phyloP scores from a whole-genome alignment of 2,797 vertebrate genomes.

The Pogonophryne albipinna region DNA sequence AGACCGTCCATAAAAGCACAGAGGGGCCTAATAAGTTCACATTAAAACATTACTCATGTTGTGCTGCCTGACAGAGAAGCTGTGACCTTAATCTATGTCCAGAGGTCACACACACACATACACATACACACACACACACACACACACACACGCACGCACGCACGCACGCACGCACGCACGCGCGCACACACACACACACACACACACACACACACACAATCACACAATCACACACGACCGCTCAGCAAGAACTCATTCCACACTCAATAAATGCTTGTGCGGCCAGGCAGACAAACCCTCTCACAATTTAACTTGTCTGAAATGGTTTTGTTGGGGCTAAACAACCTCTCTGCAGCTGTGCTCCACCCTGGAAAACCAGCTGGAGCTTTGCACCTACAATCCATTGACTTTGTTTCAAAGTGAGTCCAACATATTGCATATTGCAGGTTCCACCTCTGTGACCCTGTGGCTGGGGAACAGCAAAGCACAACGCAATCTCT shows the following conservation, averaged over 20 bases:
- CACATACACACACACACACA: constrained; percentile 20
- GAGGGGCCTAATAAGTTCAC: constrained; percentile 54
- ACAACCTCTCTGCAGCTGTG: constrained; percentile 58
- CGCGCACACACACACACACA: no score
- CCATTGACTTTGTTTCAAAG: constrained; percentile 43
- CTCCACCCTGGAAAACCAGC: constrained; percentile 41
- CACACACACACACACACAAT: constrained; percentile 4
- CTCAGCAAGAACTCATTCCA: constrained; percentile 62
- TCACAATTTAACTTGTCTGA: constrained; percentile 73
- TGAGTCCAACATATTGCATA: constrained; percentile 53
- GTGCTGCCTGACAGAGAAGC: constrained; percentile 58
- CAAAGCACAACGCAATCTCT: constrained; percentile 8
- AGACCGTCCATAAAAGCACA: constrained; percentile 50
- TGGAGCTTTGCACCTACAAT: constrained; percentile 52
- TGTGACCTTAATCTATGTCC: constrained; percentile 69
- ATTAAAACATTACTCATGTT: constrained; percentile 76
- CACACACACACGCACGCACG: constrained; percentile 13
- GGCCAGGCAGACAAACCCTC: constrained; percentile 63
- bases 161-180: constrained; percentile 20
- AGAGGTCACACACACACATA: constrained; percentile 62
- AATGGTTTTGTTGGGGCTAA: constrained; percentile 66
- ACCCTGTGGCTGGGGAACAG: background rate
- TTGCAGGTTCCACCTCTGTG: constrained; percentile 51
- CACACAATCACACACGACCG: no score
- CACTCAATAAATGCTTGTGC: constrained; percentile 68